Evolutionary conservation across 1,140 invertebrate genomes (phyloP).

Genomic region (Papilio xuthus): DNA sequence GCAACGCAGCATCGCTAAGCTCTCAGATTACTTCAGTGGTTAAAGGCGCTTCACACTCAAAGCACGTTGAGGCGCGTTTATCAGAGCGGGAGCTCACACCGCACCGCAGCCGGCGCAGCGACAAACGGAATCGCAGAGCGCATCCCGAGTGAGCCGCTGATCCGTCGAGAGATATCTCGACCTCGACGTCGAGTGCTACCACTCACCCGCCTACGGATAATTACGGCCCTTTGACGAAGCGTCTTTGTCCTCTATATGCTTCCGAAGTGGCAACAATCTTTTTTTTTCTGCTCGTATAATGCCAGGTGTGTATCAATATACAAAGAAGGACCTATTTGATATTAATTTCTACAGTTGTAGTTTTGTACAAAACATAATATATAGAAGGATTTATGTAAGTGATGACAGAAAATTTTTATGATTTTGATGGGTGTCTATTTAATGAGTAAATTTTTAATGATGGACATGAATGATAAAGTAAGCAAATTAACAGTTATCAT

Average conservation of each 20-base stretch:
- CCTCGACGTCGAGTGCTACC: slow-evolving; percentile 73
- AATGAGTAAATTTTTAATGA: too few relatives aligned
- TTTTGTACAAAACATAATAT: neutral
- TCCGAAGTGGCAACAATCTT: slow-evolving; percentile 48
- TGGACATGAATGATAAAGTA: neutral
- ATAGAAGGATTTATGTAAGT: neutral
- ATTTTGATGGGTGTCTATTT: too few relatives aligned
- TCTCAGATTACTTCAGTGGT: slow-evolving; percentile 51
- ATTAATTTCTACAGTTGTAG: neutral
- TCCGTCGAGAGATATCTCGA: slow-evolving; percentile 78
- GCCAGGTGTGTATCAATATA: neutral
- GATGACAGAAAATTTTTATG: too few relatives aligned
- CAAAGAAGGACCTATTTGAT: neutral
- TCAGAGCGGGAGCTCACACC: slow-evolving; percentile 73
- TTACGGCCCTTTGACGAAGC: slow-evolving; percentile 74
- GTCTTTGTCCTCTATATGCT: slow-evolving; percentile 58
- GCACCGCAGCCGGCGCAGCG: slow-evolving; percentile 69
- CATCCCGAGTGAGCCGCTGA: slow-evolving; percentile 76
- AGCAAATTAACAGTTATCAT: neutral
- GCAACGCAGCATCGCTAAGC: slow-evolving; percentile 45
- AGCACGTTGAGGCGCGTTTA: slow-evolving; percentile 77
- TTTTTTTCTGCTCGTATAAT: slow-evolving; percentile 17
- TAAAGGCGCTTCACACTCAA: slow-evolving; percentile 68
- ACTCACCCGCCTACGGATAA: slow-evolving; percentile 72
- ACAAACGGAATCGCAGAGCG: slow-evolving; percentile 80